These are phyloP conservation scores for Junonia oenone DNA, from an alignment of 2,888 invertebrate genomes.

Conservation along the genomic window DNA sequence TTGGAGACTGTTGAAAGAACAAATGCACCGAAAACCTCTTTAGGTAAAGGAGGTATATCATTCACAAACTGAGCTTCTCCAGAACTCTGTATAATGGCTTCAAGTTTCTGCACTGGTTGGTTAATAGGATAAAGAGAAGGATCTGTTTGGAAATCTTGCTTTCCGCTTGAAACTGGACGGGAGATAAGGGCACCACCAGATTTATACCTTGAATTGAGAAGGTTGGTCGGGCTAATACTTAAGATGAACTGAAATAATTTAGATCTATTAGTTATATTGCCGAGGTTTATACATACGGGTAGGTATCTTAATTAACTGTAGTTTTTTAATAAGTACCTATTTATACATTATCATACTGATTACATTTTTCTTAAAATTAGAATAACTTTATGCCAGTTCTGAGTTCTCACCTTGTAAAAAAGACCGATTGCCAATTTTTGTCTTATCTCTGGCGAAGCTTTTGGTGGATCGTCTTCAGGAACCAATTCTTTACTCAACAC, in stretches of 20 bases:
- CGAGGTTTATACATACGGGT: too few relatives aligned
- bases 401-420: conserved; percentile 86
- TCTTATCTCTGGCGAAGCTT: conserved; percentile 83
- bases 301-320: too few relatives aligned
- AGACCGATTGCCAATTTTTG: conserved; percentile 85
- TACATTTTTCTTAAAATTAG: not conserved
- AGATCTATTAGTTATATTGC: not conserved
- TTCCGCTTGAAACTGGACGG: conserved; percentile 81
- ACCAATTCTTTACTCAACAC: conserved; percentile 79
- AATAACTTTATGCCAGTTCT: not conserved
- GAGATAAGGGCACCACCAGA: conserved; percentile 74
- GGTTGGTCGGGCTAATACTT: conserved; percentile 64
- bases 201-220: conserved; percentile 51
- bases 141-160: conserved; percentile 80
- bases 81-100: conserved; percentile 77
- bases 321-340: too few relatives aligned
- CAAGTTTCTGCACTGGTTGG: conserved; percentile 84
- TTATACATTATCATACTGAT: too few relatives aligned
- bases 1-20: conserved; percentile 79
- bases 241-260: conserved; percentile 70
- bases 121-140: conserved; percentile 83
- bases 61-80: conserved; percentile 85
- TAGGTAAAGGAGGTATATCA: conserved; percentile 78
- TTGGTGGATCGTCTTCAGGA: conserved; percentile 82
- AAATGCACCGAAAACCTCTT: conserved; percentile 85